Base-by-base conservation (phyloP, 2,888 invertebrate genomes). In the Smittia aterrima region DNA sequence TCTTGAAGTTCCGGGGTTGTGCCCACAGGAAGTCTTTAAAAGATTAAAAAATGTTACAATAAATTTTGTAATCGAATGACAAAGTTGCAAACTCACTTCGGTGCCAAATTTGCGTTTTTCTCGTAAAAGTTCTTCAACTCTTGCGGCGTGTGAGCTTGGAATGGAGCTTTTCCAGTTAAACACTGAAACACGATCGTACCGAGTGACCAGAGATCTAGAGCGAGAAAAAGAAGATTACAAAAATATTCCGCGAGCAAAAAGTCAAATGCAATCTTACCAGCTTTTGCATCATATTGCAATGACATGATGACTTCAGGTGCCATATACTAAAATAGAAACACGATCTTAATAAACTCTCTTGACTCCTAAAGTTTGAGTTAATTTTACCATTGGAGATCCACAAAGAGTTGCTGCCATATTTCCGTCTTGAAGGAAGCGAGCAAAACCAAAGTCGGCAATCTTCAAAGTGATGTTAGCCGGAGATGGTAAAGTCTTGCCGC, bases 221-320 rank as follows among this genome's bases (percentile, higher is more conserved):
- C 9, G 9, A 38, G 9, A 38, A 38, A 9, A 38, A 38, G 38
- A 9, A 38, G 9, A 38, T 9, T 4, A 38, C 9, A 38, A 38
- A 38, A n/a, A n/a, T n/a, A n/a, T n/a, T n/a, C n/a, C n/a, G n/a
- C n/a, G n/a, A n/a, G n/a, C 32, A 32, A 16, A 11, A 47, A 3
- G n/a, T 2, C 58, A 58, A 58, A 22, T 11, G 18, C 3, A 11
- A 47, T 58, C 18, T 22, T 58, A 22, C 58, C 99, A 9, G 99
- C 99, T 86, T 99, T 99, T 74, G 97, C 98, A 84, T 97, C 97
- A 82, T 99, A 99, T 81, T 98, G 95, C 76, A 96, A 85, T 1
- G 98, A 98, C 98, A 99, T 98, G 79, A 99, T 99, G 74, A 99
- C 98, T 86, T 98, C 98, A 0, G 98, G 98, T 40, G 98, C 98